These are phyloP conservation scores for Drosophila carrolli DNA, from an alignment of 1,140 invertebrate species.

Conservation along the genomic window DNA sequence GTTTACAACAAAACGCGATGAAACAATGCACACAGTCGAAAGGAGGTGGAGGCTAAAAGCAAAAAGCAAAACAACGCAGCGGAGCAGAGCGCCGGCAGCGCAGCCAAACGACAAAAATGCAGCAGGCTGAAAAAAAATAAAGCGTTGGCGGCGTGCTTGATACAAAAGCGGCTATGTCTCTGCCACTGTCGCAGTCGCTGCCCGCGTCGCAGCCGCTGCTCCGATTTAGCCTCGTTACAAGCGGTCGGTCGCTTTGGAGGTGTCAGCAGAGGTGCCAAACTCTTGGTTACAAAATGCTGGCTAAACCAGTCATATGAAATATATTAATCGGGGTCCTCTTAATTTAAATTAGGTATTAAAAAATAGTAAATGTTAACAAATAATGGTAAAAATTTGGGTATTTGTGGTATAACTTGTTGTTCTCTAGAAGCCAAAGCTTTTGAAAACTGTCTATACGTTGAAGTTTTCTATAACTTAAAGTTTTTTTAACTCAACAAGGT, in stretches of 20 bases:
- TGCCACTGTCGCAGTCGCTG: neutral
- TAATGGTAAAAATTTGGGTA: too few species aligned
- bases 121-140: slow-evolving; percentile 37
- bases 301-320: neutral
- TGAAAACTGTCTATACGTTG: neutral
- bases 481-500: neutral
- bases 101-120: slow-evolving; percentile 60
- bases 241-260: slow-evolving; percentile 35
- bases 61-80: slow-evolving; percentile 63
- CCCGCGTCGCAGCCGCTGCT: slow-evolving; percentile 20
- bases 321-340: too few species aligned
- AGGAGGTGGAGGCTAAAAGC: slow-evolving; percentile 82
- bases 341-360: too few species aligned
- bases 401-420: too few species aligned
- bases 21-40: slow-evolving; percentile 75
- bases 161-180: slow-evolving; percentile 3
- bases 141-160: slow-evolving; percentile 41
- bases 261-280: slow-evolving; percentile 27
- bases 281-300: slow-evolving; percentile 14
- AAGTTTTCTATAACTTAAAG: neutral
- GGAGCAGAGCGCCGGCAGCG: slow-evolving; percentile 30
- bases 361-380: too few species aligned
- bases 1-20: slow-evolving; percentile 64
- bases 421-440: too few species aligned
- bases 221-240: slow-evolving; percentile 79